Evolutionary conservation across 2,113 vertebrate species (phyloP), one percentile per base, ranked within the genome.

Genomic region (Dipodomys ordii): DNA sequence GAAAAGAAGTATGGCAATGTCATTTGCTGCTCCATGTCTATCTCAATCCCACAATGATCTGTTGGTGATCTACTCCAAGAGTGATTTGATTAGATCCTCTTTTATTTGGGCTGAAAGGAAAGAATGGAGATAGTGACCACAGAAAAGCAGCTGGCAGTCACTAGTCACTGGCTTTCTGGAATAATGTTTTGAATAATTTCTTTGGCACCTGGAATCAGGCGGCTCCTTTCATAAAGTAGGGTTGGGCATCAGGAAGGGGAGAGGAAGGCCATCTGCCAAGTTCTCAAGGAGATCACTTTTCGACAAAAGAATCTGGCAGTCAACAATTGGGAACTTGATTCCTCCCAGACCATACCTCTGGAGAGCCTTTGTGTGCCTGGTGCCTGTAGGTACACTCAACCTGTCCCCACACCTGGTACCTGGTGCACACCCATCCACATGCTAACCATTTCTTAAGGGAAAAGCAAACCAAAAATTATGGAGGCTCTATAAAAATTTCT

Each of bases 251-350:
- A 71, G 46, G 6, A 49, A 57, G 73, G 68, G 82, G 19, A 68
- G 32, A 65, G 39, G 10, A 35, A 49, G 65, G 25, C 30, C 9
- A 1, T 12, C 25, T 2, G 30, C 28, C 60, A 77, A 35, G 83
- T 84, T 91, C 87, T 93, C 92, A 93, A 68, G 90, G 53, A 89
- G 84, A 83, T 93, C 77, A 30, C 22, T 68, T 91, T 46, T 39
- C 69, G 44, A n/a, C 91, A 86, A 32, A 94, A 73, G 68, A 73
- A 62, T 0, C 4, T 20, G 57, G 90, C 72, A 77, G 81, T 19
- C 16, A 18, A 74, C 3, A 5, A 76, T 1, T 2, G 49, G 35
- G 53, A 84, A 81, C 60, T 22, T 39, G 67, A 96, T 60, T 78
- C 89, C 77, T 80, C n/a, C 57, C 71, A 27, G 62, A 87, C 83